phyloP scores from a whole-genome alignment of 2,113 vertebrate genomes.

The Nothoprocta pentlandii region DNA sequence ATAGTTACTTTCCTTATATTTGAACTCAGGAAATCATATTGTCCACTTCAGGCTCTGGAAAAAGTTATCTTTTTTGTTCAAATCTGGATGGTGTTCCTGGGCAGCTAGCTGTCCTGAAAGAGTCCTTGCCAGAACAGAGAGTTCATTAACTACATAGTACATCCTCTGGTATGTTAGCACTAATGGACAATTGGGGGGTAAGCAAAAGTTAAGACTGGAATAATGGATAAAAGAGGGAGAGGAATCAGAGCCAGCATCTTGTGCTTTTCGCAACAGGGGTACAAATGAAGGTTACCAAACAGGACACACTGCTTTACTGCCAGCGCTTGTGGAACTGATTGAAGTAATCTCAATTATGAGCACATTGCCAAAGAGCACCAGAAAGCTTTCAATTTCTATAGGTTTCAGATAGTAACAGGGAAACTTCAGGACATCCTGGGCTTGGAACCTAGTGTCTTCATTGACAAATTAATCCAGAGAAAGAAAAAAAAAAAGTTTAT shows the following conservation, averaged over 20 bases:
- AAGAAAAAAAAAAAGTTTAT: background rate
- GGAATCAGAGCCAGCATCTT: background rate
- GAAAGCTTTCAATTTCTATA: background rate
- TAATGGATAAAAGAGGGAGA: background rate
- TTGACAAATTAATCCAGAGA: background rate
- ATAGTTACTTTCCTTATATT: background rate
- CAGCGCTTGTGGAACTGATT: background rate
- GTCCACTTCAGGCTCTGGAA: background rate
- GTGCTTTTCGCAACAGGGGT: background rate
- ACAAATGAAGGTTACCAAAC: background rate
- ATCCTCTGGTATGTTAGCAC: background rate
- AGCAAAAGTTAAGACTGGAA: background rate
- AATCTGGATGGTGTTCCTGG: background rate
- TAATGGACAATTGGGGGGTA: accelerated
- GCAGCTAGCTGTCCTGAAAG: background rate
- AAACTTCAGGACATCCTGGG: background rate
- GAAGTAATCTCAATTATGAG: background rate
- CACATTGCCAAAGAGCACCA: accelerated
- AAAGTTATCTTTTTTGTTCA: background rate
- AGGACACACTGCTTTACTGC: background rate
- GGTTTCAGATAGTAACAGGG: background rate
- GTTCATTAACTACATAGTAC: background rate
- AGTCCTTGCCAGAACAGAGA: background rate
- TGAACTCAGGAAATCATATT: background rate
- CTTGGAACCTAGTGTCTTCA: background rate